These are phyloP conservation scores for Macropus fuliginosus DNA, from an alignment of 2,797 vertebrate genomes.

Conservation along the genomic window DNA sequence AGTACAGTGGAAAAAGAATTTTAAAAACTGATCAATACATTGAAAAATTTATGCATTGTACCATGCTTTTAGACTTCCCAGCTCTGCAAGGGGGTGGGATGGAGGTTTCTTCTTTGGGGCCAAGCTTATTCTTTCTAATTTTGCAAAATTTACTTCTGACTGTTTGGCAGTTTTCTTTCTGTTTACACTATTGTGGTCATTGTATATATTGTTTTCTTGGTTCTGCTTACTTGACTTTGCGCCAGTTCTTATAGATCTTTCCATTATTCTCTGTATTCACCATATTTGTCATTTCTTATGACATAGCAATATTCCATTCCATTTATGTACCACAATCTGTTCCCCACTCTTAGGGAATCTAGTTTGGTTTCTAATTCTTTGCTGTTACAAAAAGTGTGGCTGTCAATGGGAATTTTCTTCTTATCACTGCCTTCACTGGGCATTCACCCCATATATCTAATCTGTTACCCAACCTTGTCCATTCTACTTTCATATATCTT, in stretches of 20 bases:
- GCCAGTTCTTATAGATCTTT: neutral
- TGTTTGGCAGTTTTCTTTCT: neutral
- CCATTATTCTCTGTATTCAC: neutral
- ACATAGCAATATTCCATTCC: neutral
- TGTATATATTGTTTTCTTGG: neutral
- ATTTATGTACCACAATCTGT: neutral
- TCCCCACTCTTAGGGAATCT: neutral
- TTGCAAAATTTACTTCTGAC: neutral
- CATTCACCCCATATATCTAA: neutral
- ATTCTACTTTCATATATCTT: neutral
- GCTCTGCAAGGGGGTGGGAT: neutral
- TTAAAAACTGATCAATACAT: neutral
- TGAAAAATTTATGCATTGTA: neutral
- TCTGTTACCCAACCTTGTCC: neutral
- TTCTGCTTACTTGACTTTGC: neutral
- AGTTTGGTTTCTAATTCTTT: neutral
- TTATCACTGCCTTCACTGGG: neutral
- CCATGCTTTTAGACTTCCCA: neutral
- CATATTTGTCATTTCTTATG: neutral
- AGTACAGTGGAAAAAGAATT: too few relatives aligned
- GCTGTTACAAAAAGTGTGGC: neutral
- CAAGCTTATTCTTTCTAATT: neutral
- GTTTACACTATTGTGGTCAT: neutral
- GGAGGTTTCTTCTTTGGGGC: neutral
- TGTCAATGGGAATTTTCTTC: neutral